Evolutionary conservation across 2,113 vertebrate species (phyloP), one percentile per base, ranked within the genome.

Genomic region (Callipepla californica): DNA sequence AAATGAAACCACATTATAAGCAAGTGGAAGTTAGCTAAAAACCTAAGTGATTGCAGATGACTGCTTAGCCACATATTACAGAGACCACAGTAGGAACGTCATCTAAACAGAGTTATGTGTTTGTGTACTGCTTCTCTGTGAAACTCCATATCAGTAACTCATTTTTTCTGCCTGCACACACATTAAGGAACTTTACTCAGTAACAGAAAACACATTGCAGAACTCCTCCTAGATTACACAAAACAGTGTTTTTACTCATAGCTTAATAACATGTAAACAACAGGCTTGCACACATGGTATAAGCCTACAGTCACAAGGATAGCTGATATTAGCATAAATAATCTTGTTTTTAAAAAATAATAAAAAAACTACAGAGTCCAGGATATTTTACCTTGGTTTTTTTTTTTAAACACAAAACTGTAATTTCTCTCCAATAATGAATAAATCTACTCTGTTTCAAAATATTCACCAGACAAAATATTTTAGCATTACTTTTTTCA

Each of bases 181-280:
- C 3, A 9, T 42, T 51, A 53, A 0, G 1, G 3, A 51, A 38
- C 55, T 30, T 57, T 57, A 32, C 55, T 57, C 21, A 55, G 18
- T 13, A 53, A 0, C 0, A 74, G 14, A 73, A 90, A 61, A 8
- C 1, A 0, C 1, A 53, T 23, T 50, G 83, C 36, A 5, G 3
- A 74, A 45, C 26, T 28, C 30, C 16, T 21, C 30, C 16, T 21
- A 55, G 42, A 16, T 61, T 63, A 69, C 13, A 67, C 3, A 69
- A 11, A 83, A 5, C 36, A 15, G 16, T 23, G 20, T 7, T 72
- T 70, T 44, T 30, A 68, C 8, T 73, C 38, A 50, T 15, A 38
- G 8, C 21, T 79, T 67, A 81, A 47, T 40, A 16, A 44, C n/a
- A 42, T 11, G 38, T 59, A 32, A 87, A 48, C 34, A 84, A 61